Evolutionary conservation across 2,113 vertebrate genomes (phyloP).

Genomic region (Entomyzon cyanotis): DNA sequence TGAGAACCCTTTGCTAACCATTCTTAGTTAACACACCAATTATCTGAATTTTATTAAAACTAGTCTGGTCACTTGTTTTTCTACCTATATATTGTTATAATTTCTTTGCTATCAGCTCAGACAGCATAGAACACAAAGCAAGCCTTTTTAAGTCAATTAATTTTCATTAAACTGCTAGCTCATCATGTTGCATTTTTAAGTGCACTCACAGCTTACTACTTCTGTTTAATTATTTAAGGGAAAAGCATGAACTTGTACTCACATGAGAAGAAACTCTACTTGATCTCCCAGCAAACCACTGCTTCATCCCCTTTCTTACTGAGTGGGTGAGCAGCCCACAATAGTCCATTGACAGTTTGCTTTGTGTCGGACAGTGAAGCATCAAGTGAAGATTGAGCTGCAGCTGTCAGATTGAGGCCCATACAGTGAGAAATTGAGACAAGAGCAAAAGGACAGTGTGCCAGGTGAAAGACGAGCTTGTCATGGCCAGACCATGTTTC

Average conservation of each 20-base stretch:
- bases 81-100: not conserved
- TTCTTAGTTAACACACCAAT: not conserved
- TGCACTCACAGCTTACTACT: not conserved
- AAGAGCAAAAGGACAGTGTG: not conserved
- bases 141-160: not conserved
- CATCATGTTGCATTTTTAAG: not conserved
- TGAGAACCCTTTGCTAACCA: not conserved
- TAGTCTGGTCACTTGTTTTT: not conserved
- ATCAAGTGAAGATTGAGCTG: not conserved
- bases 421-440: not conserved
- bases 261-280: not conserved
- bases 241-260: not conserved
- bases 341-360: not conserved
- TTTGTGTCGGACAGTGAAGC: not conserved
- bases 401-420: not conserved
- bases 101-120: not conserved
- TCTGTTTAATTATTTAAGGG: not conserved
- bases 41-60: not conserved
- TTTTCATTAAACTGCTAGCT: not conserved
- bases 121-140: not conserved
- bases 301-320: not conserved
- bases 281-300: not conserved
- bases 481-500: not conserved
- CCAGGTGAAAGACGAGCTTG: constrained; percentile 11
- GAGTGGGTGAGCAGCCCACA: not conserved